Percentiles rank a stretch among this genome's conserved stretches.
Conservation (phyloP, 2,888 invertebrate genomes). For the Ptychoptera contaminata region DNA sequence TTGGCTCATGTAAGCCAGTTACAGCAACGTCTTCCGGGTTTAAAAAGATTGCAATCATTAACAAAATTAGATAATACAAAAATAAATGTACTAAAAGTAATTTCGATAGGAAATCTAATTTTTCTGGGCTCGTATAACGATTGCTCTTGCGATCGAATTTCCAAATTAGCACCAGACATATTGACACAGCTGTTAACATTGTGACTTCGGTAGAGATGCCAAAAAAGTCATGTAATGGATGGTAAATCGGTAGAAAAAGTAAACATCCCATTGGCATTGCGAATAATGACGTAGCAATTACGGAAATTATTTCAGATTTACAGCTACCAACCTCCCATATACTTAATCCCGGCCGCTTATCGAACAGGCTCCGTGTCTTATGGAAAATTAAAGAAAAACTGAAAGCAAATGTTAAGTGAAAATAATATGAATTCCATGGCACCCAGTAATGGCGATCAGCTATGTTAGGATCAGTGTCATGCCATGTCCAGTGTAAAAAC, state of each 20-base stretch:
- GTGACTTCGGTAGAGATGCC: constrained; percentile 57
- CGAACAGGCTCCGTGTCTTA: constrained; percentile 36
- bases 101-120: constrained; percentile 6
- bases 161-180: constrained; percentile 43
- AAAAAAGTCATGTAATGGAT: constrained; percentile 54
- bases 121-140: constrained; percentile 1
- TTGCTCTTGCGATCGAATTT: constrained; percentile 14
- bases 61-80: constrained; percentile 47
- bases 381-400: constrained; percentile 55
- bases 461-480: constrained; percentile 56
- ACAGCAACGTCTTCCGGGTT: constrained; percentile 51
- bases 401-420: constrained; percentile 59
- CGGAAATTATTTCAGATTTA: constrained; percentile 33
- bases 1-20: constrained; percentile 55
- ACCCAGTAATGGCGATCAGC: constrained; percentile 64
- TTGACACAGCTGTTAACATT: constrained; percentile 43
- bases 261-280: constrained; percentile 60
- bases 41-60: constrained; percentile 43
- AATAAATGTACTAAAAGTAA: constrained; percentile 34
- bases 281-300: constrained; percentile 41
- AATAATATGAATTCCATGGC: constrained; percentile 72
- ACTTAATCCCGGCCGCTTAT: constrained; percentile 30
- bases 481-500: constrained; percentile 74
- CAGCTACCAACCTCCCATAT: constrained; percentile 36
- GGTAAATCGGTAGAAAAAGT: constrained; percentile 57